Evolutionary conservation across 2,113 vertebrate genomes (phyloP), one percentile per base, ranked within the genome.

Genomic region (Anser cygnoides): DNA sequence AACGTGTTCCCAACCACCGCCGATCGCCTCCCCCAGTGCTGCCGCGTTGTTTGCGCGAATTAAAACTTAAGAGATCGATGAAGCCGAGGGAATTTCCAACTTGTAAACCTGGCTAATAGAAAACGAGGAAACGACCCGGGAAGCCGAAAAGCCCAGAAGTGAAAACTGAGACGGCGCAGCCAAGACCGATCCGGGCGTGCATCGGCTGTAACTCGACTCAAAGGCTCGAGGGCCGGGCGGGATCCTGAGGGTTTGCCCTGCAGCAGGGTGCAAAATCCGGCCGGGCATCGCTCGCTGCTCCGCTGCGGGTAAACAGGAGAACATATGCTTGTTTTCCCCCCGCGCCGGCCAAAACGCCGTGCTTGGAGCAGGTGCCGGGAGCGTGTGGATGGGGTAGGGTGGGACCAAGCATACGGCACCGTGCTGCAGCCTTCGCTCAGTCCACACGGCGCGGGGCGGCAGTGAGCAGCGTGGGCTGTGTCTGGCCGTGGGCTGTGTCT

Each of bases 321-420:
- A n/a, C 66, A 52, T 43, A 41, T 33, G 88, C 55, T 80, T 29
- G 43, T 8, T 59, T 70, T 10, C 10, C 17, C 14, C 6, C 23
- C 0, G 4, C 22, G 50, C 73, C 31, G 50, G 39, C 28, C 4
- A 0, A 41, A 22, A 28, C 0, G 12, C 55, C 0, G 20, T 4
- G 62, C 2, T 7, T 25, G 39, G 35, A 21, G 79, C 91, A 79
- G 86, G 58, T 57, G 91, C 2, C 9, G 23, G 84, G 66, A 14
- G 66, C 52, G 1, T 41, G 2, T 2, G 3, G 49, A 23, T 25
- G 29, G 49, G 5, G 4, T 5, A 10, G 57, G 55, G 68, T 13
- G 68, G 66, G 31, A 10, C 26, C 0, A 4, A 5, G 65, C 3
- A 31, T 7, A 9, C 2, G 16, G 35, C 77, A 37, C 29, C 6